phyloP scores from a whole-genome alignment of 2,797 vertebrate genomes.

The Neoniphon sammara region DNA sequence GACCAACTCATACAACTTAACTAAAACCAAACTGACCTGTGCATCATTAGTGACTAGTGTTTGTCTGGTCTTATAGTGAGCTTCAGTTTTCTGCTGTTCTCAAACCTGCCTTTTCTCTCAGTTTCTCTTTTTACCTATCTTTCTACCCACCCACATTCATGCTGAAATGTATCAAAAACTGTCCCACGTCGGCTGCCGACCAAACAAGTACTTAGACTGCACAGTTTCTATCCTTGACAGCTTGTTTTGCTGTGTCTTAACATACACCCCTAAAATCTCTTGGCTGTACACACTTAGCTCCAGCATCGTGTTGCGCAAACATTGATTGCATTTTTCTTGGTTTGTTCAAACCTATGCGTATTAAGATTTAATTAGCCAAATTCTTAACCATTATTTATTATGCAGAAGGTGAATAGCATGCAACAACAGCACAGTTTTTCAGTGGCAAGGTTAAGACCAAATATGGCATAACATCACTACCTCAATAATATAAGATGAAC shows the following conservation, averaged over 20 bases:
- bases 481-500: background rate
- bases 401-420: background rate
- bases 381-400: background rate
- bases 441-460: slow-evolving; percentile 17
- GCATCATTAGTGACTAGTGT: slow-evolving; percentile 15
- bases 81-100: slow-evolving; percentile 36
- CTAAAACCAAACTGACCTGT: slow-evolving; percentile 6
- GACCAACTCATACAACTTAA: background rate
- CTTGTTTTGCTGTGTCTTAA: slow-evolving; percentile 31
- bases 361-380: slow-evolving; percentile 5
- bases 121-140: slow-evolving; percentile 48
- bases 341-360: slow-evolving; percentile 18
- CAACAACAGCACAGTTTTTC: slow-evolving; percentile 16
- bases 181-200: slow-evolving; percentile 50
- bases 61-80: slow-evolving; percentile 21
- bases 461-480: slow-evolving; percentile 9
- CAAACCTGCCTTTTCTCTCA: background rate
- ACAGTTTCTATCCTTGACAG: slow-evolving; percentile 39
- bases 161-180: slow-evolving; percentile 35
- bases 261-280: slow-evolving; percentile 15
- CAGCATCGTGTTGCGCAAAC: background rate
- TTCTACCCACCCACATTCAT: slow-evolving; percentile 53
- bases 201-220: slow-evolving; percentile 52
- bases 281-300: slow-evolving; percentile 5
- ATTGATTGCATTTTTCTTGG: background rate